Base-by-base conservation (phyloP, 2,888 invertebrate species). In the Cerceris rybyensis region DNA sequence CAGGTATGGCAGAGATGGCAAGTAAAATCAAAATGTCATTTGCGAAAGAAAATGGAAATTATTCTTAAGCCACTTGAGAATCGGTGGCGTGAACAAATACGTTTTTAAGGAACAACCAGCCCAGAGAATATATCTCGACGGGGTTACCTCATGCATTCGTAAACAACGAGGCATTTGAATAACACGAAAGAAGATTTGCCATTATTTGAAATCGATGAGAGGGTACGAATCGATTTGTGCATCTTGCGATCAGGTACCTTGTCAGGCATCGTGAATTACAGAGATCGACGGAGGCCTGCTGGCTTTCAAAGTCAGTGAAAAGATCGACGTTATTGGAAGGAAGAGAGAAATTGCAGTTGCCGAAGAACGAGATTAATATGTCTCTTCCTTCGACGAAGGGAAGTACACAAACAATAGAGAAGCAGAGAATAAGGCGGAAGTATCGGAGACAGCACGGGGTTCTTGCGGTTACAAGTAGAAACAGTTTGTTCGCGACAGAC, bases 171-270 rank as follows among this genome's bases (percentile, higher is more conserved):
- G 57, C 58, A 50, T 60, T 64, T 28, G 46, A 57, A 68, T 64
- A 60, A 67, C 63, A 8, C 28, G 46, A 64, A 11, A 28, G 63
- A 54, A 17, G 50, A 11, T 13, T 13, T 50, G 17, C 70, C 75
- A 64, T 78, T 75, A 65, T 57, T 57, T 52, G 57, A 71, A 78
- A 65, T 71, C 64, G 69, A 75, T 60, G 46, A 42, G 39, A 43
- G 13, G 13, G 50, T 6, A 7, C 43, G 46, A 58, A 49, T 41
- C 54, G 17, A 14, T 28, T 28, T 4, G 14, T 64, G 54, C 42
- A 58, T 55, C 39, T 67, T 13, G 60, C 68, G 64, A 61, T 28
- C 50, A 60, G 49, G 54, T 50, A 49, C 46, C 42, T 49, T 28
- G 28, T 75, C 16, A 17, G 43, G 52, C 43, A 14, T 41, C 14